phyloP scores from a whole-genome alignment of 2,797 vertebrate species.

The Chiroxiphia lanceolata region DNA sequence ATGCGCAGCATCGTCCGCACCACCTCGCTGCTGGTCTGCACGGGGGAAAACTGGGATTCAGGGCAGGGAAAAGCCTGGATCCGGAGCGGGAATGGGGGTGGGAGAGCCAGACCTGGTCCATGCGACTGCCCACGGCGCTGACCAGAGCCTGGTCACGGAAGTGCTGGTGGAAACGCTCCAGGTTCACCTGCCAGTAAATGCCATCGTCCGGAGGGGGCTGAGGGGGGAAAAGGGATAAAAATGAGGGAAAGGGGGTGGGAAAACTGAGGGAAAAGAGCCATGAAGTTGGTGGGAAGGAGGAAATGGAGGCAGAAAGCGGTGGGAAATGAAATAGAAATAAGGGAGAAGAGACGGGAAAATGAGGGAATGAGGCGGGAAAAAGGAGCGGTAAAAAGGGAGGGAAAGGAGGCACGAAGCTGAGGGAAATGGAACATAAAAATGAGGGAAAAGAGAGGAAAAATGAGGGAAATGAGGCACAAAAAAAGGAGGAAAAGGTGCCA shows the following conservation, averaged over 20 bases:
- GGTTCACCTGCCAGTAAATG: conserved; percentile 93
- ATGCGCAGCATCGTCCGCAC: conserved; percentile 93
- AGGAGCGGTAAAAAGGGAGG: no score
- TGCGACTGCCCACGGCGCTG: conserved; percentile 88
- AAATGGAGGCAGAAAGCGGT: no score
- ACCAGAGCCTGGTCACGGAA: conserved; percentile 94
- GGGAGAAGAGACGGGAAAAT: no score
- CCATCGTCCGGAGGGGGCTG: conserved; percentile 81
- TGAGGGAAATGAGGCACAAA: no score
- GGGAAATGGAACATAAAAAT: no score
- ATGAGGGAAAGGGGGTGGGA: no score
- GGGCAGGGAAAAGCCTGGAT: accelerated
- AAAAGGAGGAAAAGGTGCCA: no score
- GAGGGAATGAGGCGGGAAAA: no score
- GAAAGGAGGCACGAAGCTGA: no score
- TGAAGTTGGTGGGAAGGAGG: no score
- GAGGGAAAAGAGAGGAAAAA: no score
- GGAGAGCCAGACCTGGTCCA: conserved; percentile 86
- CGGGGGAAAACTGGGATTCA: not conserved
- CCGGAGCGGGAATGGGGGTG: accelerated
- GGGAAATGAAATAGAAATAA: no score
- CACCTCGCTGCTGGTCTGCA: conserved; percentile 93
- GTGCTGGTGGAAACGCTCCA: conserved; percentile 93
- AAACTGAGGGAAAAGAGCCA: not conserved
- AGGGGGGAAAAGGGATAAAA: not conserved